phyloP scores from a whole-genome alignment of 2,888 invertebrate genomes.

The Phymatocera aterrima region DNA sequence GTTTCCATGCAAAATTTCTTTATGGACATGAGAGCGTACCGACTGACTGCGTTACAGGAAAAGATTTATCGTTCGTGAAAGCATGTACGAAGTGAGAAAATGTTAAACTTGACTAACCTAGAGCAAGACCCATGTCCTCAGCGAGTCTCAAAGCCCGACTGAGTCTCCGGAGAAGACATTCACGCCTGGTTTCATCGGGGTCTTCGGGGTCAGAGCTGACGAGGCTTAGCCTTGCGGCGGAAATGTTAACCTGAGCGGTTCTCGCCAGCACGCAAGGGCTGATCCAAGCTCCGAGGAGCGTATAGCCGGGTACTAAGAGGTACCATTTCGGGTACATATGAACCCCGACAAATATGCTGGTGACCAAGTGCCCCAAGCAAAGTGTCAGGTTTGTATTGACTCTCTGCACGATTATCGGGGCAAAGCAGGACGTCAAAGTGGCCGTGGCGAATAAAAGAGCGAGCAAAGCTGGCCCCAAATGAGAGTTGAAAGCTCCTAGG shows the following conservation, averaged over 20 bases:
- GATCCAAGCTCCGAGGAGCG: constrained; percentile 64
- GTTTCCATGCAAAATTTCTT: too few relatives aligned
- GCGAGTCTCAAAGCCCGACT: constrained; percentile 69
- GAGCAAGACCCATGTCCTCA: constrained; percentile 69
- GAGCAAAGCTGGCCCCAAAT: constrained; percentile 73
- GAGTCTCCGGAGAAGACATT: constrained; percentile 68
- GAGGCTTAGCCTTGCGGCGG: constrained; percentile 66
- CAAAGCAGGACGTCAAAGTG: constrained; percentile 68
- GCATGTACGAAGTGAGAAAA: background rate
- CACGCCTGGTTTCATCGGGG: constrained; percentile 69
- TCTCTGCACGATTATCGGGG: constrained; percentile 77
- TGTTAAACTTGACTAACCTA: constrained; percentile 57
- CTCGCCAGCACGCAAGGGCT: constrained; percentile 67
- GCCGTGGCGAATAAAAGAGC: constrained; percentile 67
- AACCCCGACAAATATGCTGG: constrained; percentile 67
- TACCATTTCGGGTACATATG: constrained; percentile 70
- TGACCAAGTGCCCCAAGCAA: constrained; percentile 64
- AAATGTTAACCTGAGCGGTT: constrained; percentile 66
- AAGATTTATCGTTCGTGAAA: background rate
- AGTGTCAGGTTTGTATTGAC: constrained; percentile 76
- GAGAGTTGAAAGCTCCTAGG: constrained; percentile 71
- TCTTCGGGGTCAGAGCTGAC: constrained; percentile 70
- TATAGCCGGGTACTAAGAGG: constrained; percentile 68
- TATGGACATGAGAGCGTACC: too few relatives aligned
- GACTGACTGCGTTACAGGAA: too few relatives aligned